Percentiles rank a stretch among this genome's conserved stretches.
Conservation (phyloP, 2,113 vertebrate species). For the Neopipo cinnamomea region DNA sequence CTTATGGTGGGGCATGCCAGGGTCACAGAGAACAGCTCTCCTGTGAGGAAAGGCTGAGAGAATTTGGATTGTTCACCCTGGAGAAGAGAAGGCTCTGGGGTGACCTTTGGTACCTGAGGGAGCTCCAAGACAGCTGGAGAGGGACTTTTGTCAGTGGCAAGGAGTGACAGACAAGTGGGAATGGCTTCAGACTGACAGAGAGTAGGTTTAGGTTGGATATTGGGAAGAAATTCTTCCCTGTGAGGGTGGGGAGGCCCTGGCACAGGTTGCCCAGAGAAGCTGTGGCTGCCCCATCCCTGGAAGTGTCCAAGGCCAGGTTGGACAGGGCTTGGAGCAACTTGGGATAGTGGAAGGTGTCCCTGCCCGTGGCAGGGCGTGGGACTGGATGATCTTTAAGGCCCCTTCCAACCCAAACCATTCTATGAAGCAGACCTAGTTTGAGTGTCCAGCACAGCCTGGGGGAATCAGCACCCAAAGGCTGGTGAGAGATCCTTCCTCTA, state of each 20-base stretch:
- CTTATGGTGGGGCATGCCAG: not conserved
- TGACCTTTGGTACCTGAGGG: not conserved
- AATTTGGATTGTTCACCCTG: not conserved
- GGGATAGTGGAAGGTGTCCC: not conserved
- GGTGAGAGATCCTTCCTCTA: not conserved
- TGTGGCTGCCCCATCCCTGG: not conserved
- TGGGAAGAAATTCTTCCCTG: fast-evolving
- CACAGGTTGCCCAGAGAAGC: not conserved
- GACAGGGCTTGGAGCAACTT: fast-evolving
- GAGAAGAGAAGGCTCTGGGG: not conserved
- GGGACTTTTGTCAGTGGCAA: not conserved
- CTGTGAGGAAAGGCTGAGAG: not conserved
- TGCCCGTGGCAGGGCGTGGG: not conserved
- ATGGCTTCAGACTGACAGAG: not conserved
- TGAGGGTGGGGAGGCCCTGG: fast-evolving
- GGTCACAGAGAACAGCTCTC: not conserved
- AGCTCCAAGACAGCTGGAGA: not conserved
- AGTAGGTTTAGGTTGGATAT: not conserved
- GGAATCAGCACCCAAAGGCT: not conserved
- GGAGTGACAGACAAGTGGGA: not conserved
- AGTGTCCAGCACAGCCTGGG: not conserved
- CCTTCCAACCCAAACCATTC: not conserved
- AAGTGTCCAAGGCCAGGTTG: fast-evolving
- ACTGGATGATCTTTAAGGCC: fast-evolving
- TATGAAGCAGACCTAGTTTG: not conserved